Base-by-base conservation (phyloP, 2,888 invertebrate species). In the Pelosia muscerda region DNA sequence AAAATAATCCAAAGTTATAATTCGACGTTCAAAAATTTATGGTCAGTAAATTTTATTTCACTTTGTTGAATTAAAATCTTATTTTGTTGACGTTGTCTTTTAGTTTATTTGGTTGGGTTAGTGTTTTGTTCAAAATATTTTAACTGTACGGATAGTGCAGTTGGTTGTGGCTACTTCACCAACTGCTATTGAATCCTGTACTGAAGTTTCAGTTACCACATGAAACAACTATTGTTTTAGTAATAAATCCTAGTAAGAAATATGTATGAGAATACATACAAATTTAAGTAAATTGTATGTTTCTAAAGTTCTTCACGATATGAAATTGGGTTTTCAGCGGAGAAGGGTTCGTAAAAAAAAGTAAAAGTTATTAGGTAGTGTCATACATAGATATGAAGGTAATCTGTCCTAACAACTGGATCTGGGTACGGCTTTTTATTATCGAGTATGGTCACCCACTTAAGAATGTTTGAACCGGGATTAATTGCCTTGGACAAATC, bases 1-100 rank as follows among this genome's bases (percentile, higher is more conserved):
- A 73, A 79, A 67, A 73, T 68, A 56, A 73, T 75, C 61, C 60
- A 60, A 78, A 72, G 59, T 75, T 78, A 66, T 71, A 74, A 76
- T 78, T 77, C 66, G 60, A 63, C 68, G 67, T 75, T 70, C 78
- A 64, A 65, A 53, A 69, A 56, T 22, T 54, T 57, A 38, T 28
- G 11, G n/a, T 65, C 22, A 49, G 70, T 58, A 78, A 71, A 74
- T 55, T 75, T 61, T 61, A 49, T 49, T 49, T 60, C n/a, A 61
- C 26, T 49, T 61, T 62, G 53, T 22, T 15, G 8, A 49, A 49
- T n/a, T 49, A 49, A 49, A n/a, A n/a, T 9, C n/a, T n/a, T 1
- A 49, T 54, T 34, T 54, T 63, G 22, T 63, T 54, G 23, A 61
- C 26, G 19, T 13, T 8, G 28, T 53, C 61, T 42, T 25, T 22